phyloP scores from a whole-genome alignment of 2,113 vertebrate species.

The Embiotoca jacksoni region DNA sequence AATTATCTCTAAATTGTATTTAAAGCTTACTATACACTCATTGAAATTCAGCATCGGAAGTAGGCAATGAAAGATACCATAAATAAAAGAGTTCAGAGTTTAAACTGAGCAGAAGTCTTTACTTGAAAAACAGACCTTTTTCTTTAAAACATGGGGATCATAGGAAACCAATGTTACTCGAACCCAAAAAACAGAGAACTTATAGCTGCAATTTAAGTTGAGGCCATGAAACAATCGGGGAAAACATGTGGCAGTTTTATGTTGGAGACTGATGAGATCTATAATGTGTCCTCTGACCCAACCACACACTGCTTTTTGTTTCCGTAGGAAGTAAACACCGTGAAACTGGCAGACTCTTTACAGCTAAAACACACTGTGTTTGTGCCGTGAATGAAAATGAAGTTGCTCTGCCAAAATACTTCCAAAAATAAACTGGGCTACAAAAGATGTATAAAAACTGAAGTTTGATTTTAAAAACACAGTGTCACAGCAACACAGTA shows the following conservation, averaged over 20 bases:
- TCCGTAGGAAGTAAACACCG: conserved; percentile 46
- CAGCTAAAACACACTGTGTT: conserved; percentile 48
- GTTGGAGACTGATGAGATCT: conserved; percentile 50
- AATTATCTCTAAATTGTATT: too few relatives aligned
- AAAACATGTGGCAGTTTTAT: conserved; percentile 22
- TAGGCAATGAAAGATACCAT: background rate
- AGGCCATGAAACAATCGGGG: conserved; percentile 37
- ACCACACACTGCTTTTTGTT: conserved; percentile 27
- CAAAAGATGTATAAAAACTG: conserved; percentile 19
- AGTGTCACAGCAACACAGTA: background rate
- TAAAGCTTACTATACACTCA: too few relatives aligned
- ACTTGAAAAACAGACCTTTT: background rate
- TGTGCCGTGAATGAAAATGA: conserved; percentile 59
- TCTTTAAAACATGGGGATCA: background rate
- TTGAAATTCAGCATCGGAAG: background rate
- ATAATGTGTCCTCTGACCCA: conserved; percentile 23
- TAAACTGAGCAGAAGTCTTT: too few relatives aligned
- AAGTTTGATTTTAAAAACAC: conserved; percentile 27
- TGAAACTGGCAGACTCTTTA: conserved; percentile 32
- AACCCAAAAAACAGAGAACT: conserved; percentile 16
- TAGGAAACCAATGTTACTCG: conserved; percentile 26
- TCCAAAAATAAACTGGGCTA: conserved; percentile 36
- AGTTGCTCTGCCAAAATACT: conserved; percentile 37
- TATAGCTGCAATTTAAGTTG: background rate
- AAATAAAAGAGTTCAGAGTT: too few relatives aligned